Evolutionary conservation across 2,797 vertebrate genomes (phyloP).

Genomic region (Betta splendens): DNA sequence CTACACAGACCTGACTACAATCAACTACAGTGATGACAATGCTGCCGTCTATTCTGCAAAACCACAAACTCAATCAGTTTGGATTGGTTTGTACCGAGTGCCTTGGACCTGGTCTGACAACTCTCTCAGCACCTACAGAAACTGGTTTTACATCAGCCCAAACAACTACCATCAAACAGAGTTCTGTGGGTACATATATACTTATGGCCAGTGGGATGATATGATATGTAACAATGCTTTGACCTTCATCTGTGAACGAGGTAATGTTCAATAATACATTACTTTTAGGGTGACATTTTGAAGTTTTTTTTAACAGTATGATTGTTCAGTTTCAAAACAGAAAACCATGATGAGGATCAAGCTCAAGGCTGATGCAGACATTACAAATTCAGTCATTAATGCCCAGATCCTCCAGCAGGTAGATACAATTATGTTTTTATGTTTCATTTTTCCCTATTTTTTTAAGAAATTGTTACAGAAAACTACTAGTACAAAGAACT

Average conservation of each 20-base stretch:
- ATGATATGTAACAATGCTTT: rapidly evolving
- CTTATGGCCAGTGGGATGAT: neutral
- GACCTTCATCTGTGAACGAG: conserved; percentile 14
- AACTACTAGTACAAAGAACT: no score
- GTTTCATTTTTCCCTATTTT: no score
- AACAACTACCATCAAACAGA: rapidly evolving
- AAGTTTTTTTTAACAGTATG: no score
- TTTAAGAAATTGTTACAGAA: no score
- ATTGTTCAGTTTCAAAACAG: neutral
- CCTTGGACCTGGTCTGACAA: conserved; percentile 23
- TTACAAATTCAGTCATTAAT: neutral
- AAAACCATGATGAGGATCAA: no score
- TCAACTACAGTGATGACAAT: conserved; percentile 8
- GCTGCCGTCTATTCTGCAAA: rapidly evolving
- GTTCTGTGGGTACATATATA: rapidly evolving
- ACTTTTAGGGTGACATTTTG: neutral
- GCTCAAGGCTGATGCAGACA: neutral
- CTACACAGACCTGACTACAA: conserved; percentile 8
- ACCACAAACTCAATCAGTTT: rapidly evolving
- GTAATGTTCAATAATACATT: neutral
- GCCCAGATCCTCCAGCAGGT: conserved; percentile 24
- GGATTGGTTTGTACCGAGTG: conserved; percentile 23
- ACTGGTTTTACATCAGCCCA: rapidly evolving
- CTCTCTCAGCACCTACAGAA: neutral
- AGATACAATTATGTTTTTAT: no score